Percentiles rank a stretch among this genome's conserved stretches.
phyloP scores from a whole-genome alignment of 2,797 vertebrate species.

The Sebastes melanostomus region DNA sequence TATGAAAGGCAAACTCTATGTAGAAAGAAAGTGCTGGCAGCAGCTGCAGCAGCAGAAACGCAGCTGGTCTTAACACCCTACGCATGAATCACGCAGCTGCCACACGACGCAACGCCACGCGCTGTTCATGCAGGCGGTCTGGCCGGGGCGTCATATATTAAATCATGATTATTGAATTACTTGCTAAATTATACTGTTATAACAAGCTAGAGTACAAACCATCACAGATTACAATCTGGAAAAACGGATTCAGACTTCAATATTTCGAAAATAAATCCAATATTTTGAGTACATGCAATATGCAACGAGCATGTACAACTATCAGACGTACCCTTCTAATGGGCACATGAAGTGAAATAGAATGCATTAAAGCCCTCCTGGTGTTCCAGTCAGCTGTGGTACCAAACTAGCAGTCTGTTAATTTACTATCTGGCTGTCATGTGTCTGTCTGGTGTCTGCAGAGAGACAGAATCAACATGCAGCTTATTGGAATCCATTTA shows the following conservation, averaged over 20 bases:
- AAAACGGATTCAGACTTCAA: not conserved
- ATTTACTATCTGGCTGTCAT: not conserved
- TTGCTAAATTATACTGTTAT: not conserved
- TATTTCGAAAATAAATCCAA: not conserved
- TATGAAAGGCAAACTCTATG: not conserved
- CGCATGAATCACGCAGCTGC: too few relatives aligned
- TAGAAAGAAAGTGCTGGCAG: too few relatives aligned
- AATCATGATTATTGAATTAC: not conserved
- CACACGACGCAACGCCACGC: too few relatives aligned
- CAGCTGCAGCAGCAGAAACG: too few relatives aligned
- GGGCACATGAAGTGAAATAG: not conserved
- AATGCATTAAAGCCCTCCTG: not conserved
- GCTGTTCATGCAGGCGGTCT: too few relatives aligned
- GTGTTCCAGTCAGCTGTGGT: not conserved
- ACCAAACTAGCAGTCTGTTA: not conserved
- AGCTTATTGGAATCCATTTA: slow-evolving; percentile 40
- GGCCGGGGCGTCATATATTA: not conserved
- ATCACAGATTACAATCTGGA: not conserved
- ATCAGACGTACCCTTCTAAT: not conserved
- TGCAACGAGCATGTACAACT: not conserved
- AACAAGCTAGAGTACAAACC: not conserved
- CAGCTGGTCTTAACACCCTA: too few relatives aligned
- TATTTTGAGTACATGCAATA: not conserved
- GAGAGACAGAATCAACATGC: slow-evolving; percentile 9
- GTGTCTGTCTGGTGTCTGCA: slow-evolving; percentile 1